Conservation (phyloP, 2,113 vertebrate genomes). For the Cyprinodon tularosa region DNA sequence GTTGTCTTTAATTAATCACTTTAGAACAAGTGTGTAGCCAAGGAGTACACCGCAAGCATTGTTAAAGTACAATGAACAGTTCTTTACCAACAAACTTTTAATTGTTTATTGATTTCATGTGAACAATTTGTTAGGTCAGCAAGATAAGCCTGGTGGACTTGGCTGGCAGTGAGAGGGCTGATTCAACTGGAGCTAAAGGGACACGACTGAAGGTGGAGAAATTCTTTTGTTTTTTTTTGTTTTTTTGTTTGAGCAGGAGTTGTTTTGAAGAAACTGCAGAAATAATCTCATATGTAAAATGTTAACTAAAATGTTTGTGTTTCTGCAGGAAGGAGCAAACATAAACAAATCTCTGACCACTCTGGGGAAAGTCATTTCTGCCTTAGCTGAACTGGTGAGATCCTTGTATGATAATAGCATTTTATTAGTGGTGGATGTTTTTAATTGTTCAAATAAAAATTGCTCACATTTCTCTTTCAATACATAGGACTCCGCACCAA, state of each 20-base stretch:
- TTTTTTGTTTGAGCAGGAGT: not conserved
- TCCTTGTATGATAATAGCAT: not conserved
- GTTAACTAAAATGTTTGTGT: not conserved
- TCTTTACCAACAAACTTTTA: not conserved
- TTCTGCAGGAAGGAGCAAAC: slow-evolving; percentile 93
- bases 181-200: slow-evolving; percentile 96
- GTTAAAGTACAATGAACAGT: not conserved
- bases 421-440: not conserved
- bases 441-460: slow-evolving; percentile 10
- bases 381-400: slow-evolving; percentile 92
- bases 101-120: not conserved
- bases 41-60: not conserved
- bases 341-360: slow-evolving; percentile 99
- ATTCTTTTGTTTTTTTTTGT: not conserved
- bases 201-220: slow-evolving; percentile 92
- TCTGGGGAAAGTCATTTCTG: slow-evolving; percentile 96
- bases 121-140: slow-evolving; percentile 85
- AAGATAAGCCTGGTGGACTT: slow-evolving; percentile 97
- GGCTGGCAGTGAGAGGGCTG: slow-evolving; percentile 93
- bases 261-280: not conserved
- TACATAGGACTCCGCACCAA: slow-evolving; percentile 90
- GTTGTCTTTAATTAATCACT: not conserved
- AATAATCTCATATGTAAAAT: not conserved
- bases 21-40: not conserved
- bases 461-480: slow-evolving; percentile 11